These are phyloP conservation scores for Latrodectus geometricus DNA, from an alignment of 1,140 invertebrate genomes.

Conservation along the genomic window DNA sequence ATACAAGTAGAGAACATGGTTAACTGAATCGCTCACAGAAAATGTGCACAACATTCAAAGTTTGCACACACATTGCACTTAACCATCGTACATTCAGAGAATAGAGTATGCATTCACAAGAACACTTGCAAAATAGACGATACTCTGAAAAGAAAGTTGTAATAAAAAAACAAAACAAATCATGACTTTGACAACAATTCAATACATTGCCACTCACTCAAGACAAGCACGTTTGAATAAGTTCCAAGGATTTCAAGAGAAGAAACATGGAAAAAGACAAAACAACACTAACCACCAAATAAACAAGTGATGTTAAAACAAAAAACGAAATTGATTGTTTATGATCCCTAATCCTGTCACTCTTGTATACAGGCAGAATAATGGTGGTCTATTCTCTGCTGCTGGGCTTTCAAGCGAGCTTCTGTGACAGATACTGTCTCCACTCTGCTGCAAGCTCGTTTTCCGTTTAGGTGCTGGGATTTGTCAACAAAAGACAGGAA, in stretches of 20 bases:
- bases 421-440: constrained; percentile 37
- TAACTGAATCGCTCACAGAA: no score
- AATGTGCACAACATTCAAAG: no score
- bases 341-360: constrained; percentile 49
- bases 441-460: constrained; percentile 37
- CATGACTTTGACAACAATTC: not conserved
- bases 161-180: constrained; percentile 1
- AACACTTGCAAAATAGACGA: not conserved
- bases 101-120: not conserved
- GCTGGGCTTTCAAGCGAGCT: constrained; percentile 36
- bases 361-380: constrained; percentile 52
- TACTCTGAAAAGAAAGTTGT: not conserved
- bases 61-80: no score
- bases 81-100: no score
- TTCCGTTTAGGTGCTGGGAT: constrained; percentile 48
- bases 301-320: constrained; percentile 18
- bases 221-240: constrained; percentile 7
- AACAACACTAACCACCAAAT: constrained; percentile 17
- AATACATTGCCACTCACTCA: constrained; percentile 17
- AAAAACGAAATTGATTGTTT: constrained; percentile 18
- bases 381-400: constrained; percentile 19
- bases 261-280: constrained; percentile 35
- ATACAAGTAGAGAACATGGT: no score
- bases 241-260: not conserved
- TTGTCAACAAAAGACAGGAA: constrained; percentile 46